phyloP scores from a whole-genome alignment of 1,140 invertebrate genomes.

The Odontomachus brunneus region DNA sequence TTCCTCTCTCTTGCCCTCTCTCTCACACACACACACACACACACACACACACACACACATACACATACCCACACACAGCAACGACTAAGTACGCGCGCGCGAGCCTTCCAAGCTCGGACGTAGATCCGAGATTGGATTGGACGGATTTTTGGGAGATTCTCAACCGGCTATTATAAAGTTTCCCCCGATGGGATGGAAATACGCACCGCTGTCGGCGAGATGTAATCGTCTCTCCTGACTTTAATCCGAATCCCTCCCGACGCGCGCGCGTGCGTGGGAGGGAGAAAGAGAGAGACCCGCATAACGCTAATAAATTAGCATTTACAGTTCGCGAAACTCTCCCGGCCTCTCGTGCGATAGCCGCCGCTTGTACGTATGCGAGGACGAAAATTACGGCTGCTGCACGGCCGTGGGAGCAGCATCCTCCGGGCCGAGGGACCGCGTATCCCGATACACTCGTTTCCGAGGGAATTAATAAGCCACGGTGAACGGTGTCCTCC shows the following conservation, averaged over 20 bases:
- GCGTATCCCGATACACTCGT: neutral
- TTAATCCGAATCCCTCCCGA: neutral
- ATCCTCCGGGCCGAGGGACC: neutral
- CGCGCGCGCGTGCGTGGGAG: no score
- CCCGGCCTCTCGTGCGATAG: neutral
- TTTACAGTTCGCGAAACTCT: neutral
- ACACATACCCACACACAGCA: no score
- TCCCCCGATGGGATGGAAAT: constrained; percentile 17
- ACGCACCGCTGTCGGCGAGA: neutral
- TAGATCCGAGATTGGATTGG: constrained; percentile 54
- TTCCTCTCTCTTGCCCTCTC: no score
- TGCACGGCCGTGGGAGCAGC: no score
- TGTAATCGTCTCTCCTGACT: constrained; percentile 16
- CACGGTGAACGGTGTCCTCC: constrained; percentile 13
- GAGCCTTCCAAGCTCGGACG: constrained; percentile 14
- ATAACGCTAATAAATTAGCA: neutral
- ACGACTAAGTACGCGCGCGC: constrained; percentile 16
- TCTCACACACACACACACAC: no score
- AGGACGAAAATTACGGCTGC: constrained; percentile 1
- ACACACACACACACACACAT: no score
- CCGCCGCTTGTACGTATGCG: no score
- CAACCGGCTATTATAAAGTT: constrained; percentile 34
- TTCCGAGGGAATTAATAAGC: constrained; percentile 46
- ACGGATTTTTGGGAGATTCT: constrained; percentile 44
- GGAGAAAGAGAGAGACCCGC: no score